Conservation (phyloP, 1,140 invertebrate species). For the Maniola jurtina region DNA sequence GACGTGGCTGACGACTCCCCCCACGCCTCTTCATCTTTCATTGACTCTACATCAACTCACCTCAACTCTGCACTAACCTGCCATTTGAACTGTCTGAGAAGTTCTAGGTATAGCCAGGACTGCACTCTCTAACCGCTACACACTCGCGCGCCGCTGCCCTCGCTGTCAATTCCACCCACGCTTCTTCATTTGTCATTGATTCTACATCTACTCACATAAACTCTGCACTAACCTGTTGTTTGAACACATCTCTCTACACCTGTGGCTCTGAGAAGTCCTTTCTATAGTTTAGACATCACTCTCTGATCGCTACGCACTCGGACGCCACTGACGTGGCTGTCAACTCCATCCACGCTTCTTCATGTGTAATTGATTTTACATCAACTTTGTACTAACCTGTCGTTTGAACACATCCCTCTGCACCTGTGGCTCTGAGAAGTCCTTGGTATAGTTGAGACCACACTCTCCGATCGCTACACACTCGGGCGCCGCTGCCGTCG, state of each 20-base stretch:
- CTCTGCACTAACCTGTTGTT: too few species aligned
- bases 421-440: slow-evolving; percentile 93
- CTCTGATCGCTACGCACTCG: slow-evolving; percentile 95
- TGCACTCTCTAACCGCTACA: slow-evolving; percentile 96
- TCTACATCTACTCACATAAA: too few species aligned
- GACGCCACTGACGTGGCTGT: slow-evolving; percentile 86
- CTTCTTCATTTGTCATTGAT: too few species aligned
- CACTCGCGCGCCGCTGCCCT: slow-evolving; percentile 86
- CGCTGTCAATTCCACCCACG: slow-evolving; percentile 76
- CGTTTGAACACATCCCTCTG: slow-evolving; percentile 94
- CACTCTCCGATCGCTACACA: slow-evolving; percentile 97
- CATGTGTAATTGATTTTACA: background rate
- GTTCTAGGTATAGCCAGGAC: slow-evolving; percentile 95
- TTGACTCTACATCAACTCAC: background rate
- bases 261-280: slow-evolving; percentile 87
- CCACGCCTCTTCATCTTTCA: slow-evolving; percentile 62
- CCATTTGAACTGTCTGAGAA: slow-evolving; percentile 95
- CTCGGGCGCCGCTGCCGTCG: slow-evolving; percentile 88
- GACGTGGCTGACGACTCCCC: slow-evolving; percentile 86
- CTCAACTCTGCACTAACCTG: slow-evolving; percentile 82
- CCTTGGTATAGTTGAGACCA: slow-evolving; percentile 95
- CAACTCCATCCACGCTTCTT: slow-evolving; percentile 82
- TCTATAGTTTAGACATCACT: slow-evolving; percentile 97
- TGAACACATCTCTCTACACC: too few species aligned
- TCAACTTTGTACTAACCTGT: slow-evolving; percentile 81